phyloP scores from a whole-genome alignment of 2,888 invertebrate species.

The Pandemis cinnamomeana region DNA sequence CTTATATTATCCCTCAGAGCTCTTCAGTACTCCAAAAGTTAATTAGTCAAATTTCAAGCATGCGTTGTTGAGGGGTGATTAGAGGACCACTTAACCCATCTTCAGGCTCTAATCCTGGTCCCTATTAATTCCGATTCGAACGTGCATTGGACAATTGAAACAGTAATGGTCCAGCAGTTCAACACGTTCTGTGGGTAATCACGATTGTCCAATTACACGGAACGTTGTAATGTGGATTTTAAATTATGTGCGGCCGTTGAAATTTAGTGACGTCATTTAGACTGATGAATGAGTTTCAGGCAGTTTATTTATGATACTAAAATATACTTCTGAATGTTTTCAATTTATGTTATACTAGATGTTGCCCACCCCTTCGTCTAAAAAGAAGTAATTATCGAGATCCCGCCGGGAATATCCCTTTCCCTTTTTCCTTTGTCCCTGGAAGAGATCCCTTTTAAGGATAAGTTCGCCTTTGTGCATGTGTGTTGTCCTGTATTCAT shows the following conservation, averaged over 20 bases:
- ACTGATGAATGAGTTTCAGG: constrained; percentile 37
- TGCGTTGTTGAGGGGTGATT: constrained; percentile 66
- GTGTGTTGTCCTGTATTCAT: too few species aligned
- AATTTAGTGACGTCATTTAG: constrained; percentile 48
- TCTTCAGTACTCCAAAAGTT: constrained; percentile 43
- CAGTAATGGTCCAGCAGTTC: constrained; percentile 65
- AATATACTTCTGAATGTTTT: background rate
- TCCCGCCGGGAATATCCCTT: too few species aligned
- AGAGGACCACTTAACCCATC: constrained; percentile 65
- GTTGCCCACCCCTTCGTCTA: too few species aligned
- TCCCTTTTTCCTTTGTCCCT: too few species aligned
- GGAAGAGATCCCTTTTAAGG: too few species aligned
- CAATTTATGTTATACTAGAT: background rate
- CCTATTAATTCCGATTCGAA: constrained; percentile 74
- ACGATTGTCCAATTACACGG: constrained; percentile 65
- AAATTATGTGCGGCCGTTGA: constrained; percentile 51
- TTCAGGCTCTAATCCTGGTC: constrained; percentile 66
- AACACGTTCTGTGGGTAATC: constrained; percentile 76
- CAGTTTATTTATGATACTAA: constrained; percentile 8
- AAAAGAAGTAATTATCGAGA: too few species aligned
- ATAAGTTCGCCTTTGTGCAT: too few species aligned
- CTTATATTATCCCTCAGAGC: constrained; percentile 18
- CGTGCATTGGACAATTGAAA: constrained; percentile 70
- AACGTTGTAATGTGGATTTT: constrained; percentile 59
- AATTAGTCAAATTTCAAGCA: constrained; percentile 61